Evolutionary conservation across 30 jellyfish, hydroid and myxozoan species (phyloP).

Genomic region (Cassiopea xamachana): DNA sequence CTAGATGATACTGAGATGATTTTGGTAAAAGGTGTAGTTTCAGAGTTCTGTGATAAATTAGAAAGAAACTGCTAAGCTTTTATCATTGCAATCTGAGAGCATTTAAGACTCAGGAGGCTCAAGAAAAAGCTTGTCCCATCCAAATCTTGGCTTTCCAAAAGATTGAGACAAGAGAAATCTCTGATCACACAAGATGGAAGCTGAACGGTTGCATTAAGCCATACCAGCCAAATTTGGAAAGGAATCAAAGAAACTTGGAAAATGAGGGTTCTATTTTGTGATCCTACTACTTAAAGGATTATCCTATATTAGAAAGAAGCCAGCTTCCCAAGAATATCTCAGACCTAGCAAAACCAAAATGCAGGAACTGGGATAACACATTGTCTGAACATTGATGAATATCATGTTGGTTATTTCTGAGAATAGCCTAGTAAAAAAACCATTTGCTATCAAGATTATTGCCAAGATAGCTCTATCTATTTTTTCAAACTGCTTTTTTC

Average conservation of each 20-base stretch:
- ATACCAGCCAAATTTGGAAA: not conserved
- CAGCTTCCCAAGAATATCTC: not conserved
- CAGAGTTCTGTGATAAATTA: too few relatives aligned
- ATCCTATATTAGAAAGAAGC: not conserved
- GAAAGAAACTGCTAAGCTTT: too few relatives aligned
- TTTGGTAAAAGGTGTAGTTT: too few relatives aligned
- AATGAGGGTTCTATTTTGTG: not conserved
- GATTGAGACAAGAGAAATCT: not conserved
- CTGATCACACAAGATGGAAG: not conserved
- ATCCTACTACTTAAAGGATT: not conserved
- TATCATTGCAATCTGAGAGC: too few relatives aligned
- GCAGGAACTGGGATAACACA: not conserved
- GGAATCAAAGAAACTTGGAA: slow-evolving; percentile 6
- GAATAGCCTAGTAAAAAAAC: not conserved
- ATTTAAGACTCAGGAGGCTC: too few relatives aligned
- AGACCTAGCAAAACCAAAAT: not conserved
- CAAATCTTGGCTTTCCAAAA: not conserved
- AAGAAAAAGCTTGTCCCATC: too few relatives aligned
- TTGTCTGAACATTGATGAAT: not conserved
- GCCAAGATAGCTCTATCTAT: not conserved
- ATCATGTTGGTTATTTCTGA: not conserved
- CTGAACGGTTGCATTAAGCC: not conserved
- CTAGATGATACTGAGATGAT: too few relatives aligned
- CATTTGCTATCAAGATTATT: not conserved
- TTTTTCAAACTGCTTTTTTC: too few relatives aligned